Conservation (phyloP, 1,140 invertebrate genomes). For the Nymphalis io region DNA sequence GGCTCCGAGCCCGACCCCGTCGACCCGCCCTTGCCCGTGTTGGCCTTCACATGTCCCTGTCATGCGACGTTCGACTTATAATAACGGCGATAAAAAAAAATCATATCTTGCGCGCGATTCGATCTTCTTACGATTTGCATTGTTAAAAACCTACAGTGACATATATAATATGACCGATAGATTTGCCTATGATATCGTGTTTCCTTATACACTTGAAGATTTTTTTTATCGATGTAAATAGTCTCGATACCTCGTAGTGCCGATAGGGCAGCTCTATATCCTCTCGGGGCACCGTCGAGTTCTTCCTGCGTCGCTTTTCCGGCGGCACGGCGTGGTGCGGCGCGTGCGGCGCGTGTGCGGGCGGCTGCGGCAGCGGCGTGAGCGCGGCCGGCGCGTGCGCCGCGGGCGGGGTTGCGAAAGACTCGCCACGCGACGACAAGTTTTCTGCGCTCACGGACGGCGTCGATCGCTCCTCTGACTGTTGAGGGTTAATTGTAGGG, state of each 20-base stretch:
- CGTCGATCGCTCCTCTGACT: slow-evolving; percentile 76
- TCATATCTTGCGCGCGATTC: too few relatives aligned
- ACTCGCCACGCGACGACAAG: slow-evolving; percentile 67
- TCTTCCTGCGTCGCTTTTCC: slow-evolving; percentile 73
- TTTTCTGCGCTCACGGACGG: slow-evolving; percentile 77
- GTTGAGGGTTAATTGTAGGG: slow-evolving; percentile 6
- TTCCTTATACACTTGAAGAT: too few relatives aligned
- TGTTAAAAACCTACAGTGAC: too few relatives aligned
- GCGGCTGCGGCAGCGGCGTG: slow-evolving; percentile 53
- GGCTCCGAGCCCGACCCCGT: slow-evolving; percentile 82
- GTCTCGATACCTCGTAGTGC: slow-evolving; percentile 62
- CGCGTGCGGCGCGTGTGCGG: slow-evolving; percentile 45
- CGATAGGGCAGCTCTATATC: slow-evolving; percentile 64
- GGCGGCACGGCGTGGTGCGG: slow-evolving; percentile 50
- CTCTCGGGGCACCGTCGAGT: slow-evolving; percentile 63
- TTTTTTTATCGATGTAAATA: too few relatives aligned
- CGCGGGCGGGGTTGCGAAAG: slow-evolving; percentile 66
- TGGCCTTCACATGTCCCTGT: slow-evolving; percentile 57
- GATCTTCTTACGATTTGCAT: too few relatives aligned
- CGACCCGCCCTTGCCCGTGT: slow-evolving; percentile 85
- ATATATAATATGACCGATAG: too few relatives aligned
- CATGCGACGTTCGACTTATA: neutral
- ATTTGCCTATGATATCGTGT: too few relatives aligned
- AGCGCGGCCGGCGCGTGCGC: slow-evolving; percentile 55
- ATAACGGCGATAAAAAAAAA: too few relatives aligned